phyloP scores from a whole-genome alignment of 2,113 vertebrate genomes.

The Ranitomeya variabilis region DNA sequence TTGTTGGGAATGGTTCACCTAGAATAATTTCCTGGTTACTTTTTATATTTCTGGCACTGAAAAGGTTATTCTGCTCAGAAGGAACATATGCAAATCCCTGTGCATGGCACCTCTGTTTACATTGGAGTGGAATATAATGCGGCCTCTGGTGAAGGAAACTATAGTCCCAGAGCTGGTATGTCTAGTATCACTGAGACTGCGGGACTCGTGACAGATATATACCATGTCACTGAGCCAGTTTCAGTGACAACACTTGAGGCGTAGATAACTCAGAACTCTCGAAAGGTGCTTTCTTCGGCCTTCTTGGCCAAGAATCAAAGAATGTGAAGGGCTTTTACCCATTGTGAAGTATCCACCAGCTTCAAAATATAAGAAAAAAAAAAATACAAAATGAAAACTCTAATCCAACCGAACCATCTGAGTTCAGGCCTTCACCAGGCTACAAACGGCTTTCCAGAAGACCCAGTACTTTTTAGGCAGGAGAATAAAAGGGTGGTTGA shows the following conservation, averaged over 20 bases:
- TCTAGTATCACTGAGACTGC: slow-evolving; percentile 25
- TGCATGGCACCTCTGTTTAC: slow-evolving; percentile 19
- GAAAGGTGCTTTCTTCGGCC: background rate
- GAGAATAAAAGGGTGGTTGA: no score
- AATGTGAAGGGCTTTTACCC: background rate
- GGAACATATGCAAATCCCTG: background rate
- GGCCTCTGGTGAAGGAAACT: slow-evolving; percentile 18
- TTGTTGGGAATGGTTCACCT: background rate
- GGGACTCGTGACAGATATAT: background rate
- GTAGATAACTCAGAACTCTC: background rate
- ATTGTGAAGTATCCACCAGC: background rate
- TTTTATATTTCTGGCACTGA: background rate
- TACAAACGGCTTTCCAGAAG: background rate
- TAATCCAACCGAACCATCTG: background rate
- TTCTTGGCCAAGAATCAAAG: background rate
- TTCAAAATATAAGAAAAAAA: background rate
- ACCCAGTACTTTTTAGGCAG: background rate
- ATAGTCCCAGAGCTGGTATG: slow-evolving; percentile 19
- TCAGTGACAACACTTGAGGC: background rate
- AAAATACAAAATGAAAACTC: background rate
- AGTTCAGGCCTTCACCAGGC: background rate
- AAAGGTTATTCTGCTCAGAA: slow-evolving; percentile 4
- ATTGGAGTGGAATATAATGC: slow-evolving; percentile 19
- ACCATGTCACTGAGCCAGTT: slow-evolving; percentile 30
- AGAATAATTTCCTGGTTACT: background rate